Evolutionary conservation across 2,888 invertebrate genomes (phyloP).

Genomic region (Drosophila basisetae): DNA sequence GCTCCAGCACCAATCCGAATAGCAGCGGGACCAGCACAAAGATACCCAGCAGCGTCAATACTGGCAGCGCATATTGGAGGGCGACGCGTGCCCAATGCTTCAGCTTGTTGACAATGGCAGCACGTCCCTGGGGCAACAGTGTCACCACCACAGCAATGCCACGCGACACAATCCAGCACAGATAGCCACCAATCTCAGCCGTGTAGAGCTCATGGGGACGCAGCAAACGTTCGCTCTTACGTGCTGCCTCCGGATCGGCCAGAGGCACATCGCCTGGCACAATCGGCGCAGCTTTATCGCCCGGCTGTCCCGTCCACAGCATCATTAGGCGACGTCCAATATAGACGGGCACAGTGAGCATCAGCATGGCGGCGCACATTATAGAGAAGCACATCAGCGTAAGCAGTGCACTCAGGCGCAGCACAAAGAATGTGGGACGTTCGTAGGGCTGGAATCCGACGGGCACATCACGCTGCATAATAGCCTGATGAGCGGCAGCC

Average conservation of each 20-base stretch:
- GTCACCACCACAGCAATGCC: slow-evolving; percentile 92
- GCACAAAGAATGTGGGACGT: slow-evolving; percentile 91
- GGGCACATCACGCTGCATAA: slow-evolving; percentile 93
- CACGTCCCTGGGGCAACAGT: slow-evolving; percentile 95
- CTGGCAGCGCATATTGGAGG: slow-evolving; percentile 91
- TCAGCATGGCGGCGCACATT: slow-evolving; percentile 92
- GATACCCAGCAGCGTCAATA: slow-evolving; percentile 89
- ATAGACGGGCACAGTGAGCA: slow-evolving; percentile 94
- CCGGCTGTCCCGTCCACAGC: slow-evolving; percentile 87
- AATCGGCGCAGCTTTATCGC: slow-evolving; percentile 31
- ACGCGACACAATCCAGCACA: slow-evolving; percentile 96
- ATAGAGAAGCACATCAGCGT: slow-evolving; percentile 93
- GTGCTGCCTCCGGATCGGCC: slow-evolving; percentile 56
- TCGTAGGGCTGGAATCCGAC: slow-evolving; percentile 95
- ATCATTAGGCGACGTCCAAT: slow-evolving; percentile 95
- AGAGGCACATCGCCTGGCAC: slow-evolving; percentile 11
- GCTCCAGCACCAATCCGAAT: slow-evolving; percentile 95
- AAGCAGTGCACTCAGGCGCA: slow-evolving; percentile 89
- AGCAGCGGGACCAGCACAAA: slow-evolving; percentile 96
- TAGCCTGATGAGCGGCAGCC: slow-evolving; percentile 95
- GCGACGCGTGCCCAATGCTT: slow-evolving; percentile 91
- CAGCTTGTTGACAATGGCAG: slow-evolving; percentile 89
- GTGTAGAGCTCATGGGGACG: slow-evolving; percentile 98
- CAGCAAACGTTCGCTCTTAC: slow-evolving; percentile 84
- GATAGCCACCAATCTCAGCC: slow-evolving; percentile 95